Conservation (phyloP, 2,113 vertebrate species). For the Ranitomeya variabilis region DNA sequence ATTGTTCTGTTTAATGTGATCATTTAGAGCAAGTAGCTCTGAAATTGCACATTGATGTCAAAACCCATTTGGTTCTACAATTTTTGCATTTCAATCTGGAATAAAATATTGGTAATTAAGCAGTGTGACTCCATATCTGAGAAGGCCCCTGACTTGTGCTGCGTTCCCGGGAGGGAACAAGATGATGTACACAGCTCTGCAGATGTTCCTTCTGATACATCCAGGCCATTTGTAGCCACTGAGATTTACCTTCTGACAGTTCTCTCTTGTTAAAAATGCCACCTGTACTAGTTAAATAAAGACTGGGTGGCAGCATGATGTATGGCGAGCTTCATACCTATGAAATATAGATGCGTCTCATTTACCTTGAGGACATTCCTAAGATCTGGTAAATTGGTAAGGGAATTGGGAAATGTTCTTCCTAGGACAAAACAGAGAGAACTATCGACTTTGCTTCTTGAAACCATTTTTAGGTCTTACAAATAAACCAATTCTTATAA, state of each 20-base stretch:
- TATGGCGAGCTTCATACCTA: constrained; percentile 48
- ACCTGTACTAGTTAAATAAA: constrained; percentile 57
- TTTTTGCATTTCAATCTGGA: not conserved
- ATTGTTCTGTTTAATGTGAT: not conserved
- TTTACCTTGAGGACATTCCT: constrained; percentile 56
- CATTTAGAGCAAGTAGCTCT: not conserved
- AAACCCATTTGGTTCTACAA: not conserved
- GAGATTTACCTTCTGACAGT: constrained; percentile 54
- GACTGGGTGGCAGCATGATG: constrained; percentile 54
- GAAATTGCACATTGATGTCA: not conserved
- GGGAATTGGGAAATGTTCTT: constrained; percentile 56
- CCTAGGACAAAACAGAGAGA: constrained; percentile 40
- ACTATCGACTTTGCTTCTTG: constrained; percentile 20
- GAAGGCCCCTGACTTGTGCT: not conserved
- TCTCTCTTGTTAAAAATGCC: constrained; percentile 54
- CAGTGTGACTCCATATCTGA: not conserved
- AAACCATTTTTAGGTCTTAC: constrained; percentile 24
- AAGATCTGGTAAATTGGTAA: constrained; percentile 57
- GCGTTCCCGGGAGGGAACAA: not conserved
- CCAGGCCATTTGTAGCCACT: constrained; percentile 1
- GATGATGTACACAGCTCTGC: constrained; percentile 41
- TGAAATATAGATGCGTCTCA: constrained; percentile 58
- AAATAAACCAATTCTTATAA: not conserved
- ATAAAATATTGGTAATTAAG: constrained; percentile 34
- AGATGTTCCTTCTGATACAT: constrained; percentile 34